Base-by-base conservation (phyloP, 2,888 invertebrate genomes). In the Subacronicta megacephala region DNA sequence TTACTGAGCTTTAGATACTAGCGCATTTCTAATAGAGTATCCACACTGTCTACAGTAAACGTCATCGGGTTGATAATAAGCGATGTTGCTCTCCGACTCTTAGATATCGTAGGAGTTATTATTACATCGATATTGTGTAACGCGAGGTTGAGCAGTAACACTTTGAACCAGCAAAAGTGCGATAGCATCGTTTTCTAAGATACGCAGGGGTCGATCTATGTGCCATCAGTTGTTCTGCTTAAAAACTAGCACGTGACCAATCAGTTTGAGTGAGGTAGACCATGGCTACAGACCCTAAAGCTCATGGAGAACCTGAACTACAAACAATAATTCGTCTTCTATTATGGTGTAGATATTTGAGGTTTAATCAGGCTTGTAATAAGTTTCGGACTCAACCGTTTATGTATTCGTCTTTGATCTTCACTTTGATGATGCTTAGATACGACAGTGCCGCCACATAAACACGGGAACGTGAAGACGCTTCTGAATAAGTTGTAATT, bases 401-500 rank as follows among this genome's bases (percentile, higher is more conserved):
- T n/a, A 50, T 47, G 10, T 23, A 15, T 43, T n/a, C 31, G 46
- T 41, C 13, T 37, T 20, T 29, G 33, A 40, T 7, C 23, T 17
- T 33, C 42, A 33, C 66, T 17, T 62, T 54, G 56, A 35, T 23
- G 37, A 40, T 31, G 43, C 37, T 71, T 44, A 44, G 29, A 23
- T 31, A 54, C 46, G 23, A 35, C 41, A 43, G 15, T 10, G 18
- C 16, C 38, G 36, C 26, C 36, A 44, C 54, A 73, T 76, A 68
- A 62, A 73, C 35, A 66, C 38, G 35, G 7, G 47, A 66, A 67
- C 72, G 72, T 59, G 62, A 54, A 66, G 47, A 66, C 31, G 46
- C 37, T 47, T 66, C 44, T 63, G 68, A 64, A 72, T 65, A 57
- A 73, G 62, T 52, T 56, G 57, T 60, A 72, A 67, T 66, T 74